These are phyloP conservation scores for Notoglanidium macrostoma DNA, from an alignment of 2,797 vertebrate genomes.

Conservation along the genomic window DNA sequence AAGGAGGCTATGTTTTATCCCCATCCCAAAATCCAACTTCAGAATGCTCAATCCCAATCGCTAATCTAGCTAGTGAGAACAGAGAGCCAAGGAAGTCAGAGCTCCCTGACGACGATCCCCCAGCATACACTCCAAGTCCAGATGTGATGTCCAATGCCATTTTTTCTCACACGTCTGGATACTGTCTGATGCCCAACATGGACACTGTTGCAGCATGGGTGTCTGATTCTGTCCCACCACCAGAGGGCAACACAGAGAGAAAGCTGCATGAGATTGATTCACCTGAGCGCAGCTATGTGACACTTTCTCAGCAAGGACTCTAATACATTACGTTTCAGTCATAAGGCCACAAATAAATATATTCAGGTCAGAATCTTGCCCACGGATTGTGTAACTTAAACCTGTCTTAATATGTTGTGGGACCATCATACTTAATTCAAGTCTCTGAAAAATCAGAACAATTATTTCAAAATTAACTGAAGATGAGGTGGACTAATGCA, in stretches of 20 bases:
- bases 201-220: not conserved
- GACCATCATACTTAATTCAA: not conserved
- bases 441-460: not conserved
- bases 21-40: not conserved
- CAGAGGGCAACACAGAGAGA: conserved; percentile 1
- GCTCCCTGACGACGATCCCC: conserved; percentile 32
- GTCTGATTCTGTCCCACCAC: conserved; percentile 1
- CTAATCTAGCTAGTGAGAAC: not conserved
- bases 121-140: conserved; percentile 44
- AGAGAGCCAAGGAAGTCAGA: not conserved
- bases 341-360: not conserved
- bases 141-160: conserved; percentile 47
- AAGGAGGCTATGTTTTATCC: conserved; percentile 56
- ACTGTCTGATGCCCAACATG: conserved; percentile 66
- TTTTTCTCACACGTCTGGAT: conserved; percentile 61
- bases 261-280: not conserved
- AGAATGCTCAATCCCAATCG: not conserved
- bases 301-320: conserved; percentile 22
- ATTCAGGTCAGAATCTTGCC: not conserved
- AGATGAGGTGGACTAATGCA: not conserved
- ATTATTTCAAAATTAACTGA: not conserved
- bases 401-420: not conserved
- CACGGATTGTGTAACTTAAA: not conserved
- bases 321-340: not conserved
- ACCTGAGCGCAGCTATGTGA: conserved; percentile 37